Conservation (phyloP, 2,113 vertebrate species). For the Cathartes aura region DNA sequence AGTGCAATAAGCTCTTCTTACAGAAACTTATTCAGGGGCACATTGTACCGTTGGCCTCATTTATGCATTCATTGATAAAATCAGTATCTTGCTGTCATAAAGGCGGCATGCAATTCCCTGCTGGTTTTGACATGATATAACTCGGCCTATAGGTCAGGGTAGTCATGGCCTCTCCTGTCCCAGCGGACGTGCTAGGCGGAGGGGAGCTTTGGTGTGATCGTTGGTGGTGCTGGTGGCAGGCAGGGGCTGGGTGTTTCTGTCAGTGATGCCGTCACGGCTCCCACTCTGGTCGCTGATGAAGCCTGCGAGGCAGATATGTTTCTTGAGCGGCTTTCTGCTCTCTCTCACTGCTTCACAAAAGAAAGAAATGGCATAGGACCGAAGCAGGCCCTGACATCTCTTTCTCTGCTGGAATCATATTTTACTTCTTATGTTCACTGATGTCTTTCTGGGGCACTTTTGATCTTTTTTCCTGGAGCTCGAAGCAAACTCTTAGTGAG, state of each 20-base stretch:
- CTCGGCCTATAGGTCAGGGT: rapidly evolving
- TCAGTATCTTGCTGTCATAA: neutral
- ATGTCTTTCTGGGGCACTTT: neutral
- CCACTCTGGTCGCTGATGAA: neutral
- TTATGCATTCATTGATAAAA: neutral
- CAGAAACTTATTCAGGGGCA: neutral
- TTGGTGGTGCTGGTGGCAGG: neutral
- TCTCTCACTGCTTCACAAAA: neutral
- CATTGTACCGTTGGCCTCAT: rapidly evolving
- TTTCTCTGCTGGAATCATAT: neutral
- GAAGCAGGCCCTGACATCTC: neutral
- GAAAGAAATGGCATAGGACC: neutral
- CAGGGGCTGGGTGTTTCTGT: neutral
- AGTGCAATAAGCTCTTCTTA: neutral
- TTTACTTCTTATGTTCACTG: neutral
- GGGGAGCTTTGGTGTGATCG: rapidly evolving
- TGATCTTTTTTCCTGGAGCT: neutral
- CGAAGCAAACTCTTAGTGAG: neutral
- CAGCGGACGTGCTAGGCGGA: rapidly evolving
- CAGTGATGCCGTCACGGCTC: neutral
- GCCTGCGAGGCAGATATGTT: neutral
- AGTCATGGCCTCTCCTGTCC: neutral
- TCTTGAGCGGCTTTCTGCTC: neutral
- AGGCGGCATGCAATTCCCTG: neutral
- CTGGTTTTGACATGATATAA: neutral